Base-by-base conservation (phyloP, 2,888 invertebrate genomes). In the Oxyteleia sp. region DNA sequence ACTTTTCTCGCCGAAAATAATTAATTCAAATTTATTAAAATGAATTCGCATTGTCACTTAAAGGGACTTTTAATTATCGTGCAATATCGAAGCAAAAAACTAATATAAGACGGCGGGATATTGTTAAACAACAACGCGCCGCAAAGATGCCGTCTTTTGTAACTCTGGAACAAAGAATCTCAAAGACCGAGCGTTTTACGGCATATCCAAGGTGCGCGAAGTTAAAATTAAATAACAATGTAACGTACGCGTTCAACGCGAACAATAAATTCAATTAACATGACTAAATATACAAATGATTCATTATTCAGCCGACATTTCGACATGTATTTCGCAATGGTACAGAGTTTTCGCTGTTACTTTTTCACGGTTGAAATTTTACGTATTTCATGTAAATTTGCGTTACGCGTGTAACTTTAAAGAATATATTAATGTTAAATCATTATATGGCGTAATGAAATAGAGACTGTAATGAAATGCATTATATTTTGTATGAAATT, bases 21-120 rank as follows among this genome's bases (percentile, higher is more conserved):
- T 63, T 7, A 47, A 63, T 63, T 63, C 32, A 63, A 63, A 63
- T 45, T 45, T 63, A 63, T 63, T 63, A 15, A 16, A 63, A 63
- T 29, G 26, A 16, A 47, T 63, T 47, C 32, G 11, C 45, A 32
- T 63, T 63, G 47, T 45, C 45, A 13, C 29, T 63, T 29, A 8
- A 32, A 43, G 18, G 1, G 15, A 10, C 10, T 29, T 29, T 15
- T 29, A 63, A 61, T 61, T 26, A 61, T 29, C 11, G 2, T 5
- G 32, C 45, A n/a, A 29, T 61, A 61, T 61, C 13, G n/a, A 20
- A 10, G 59, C 41, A n/a, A n/a, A 45, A 45, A 13, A 23, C 45
- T 45, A 16, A 23, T 45, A 47, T 11, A 63, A 26, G 7, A 13
- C 10, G n/a, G 20, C 15, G 18, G 20, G 23, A 47, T 15, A 47